These are phyloP conservation scores for Solea senegalensis DNA, from an alignment of 2,113 vertebrate species.

Conservation along the genomic window DNA sequence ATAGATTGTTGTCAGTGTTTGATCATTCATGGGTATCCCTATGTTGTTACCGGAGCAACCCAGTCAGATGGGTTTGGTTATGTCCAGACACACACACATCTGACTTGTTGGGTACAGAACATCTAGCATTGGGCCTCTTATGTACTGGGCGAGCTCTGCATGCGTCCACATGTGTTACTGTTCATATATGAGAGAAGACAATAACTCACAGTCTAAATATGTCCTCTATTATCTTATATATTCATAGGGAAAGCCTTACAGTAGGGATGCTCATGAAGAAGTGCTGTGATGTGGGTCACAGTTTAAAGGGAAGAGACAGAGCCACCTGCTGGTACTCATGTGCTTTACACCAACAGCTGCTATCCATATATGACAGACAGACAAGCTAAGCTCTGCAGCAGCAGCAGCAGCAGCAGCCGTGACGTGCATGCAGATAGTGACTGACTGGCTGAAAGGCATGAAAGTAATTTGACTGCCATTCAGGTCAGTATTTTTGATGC, in stretches of 20 bases:
- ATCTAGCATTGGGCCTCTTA: too few relatives aligned
- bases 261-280: background rate
- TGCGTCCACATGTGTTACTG: too few relatives aligned
- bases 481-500: background rate
- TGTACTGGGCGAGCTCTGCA: too few relatives aligned
- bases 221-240: too few relatives aligned
- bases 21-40: too few relatives aligned
- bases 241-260: background rate
- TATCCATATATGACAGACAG: constrained; percentile 36
- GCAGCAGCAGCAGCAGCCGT: constrained; percentile 11
- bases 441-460: background rate
- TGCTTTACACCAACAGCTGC: constrained; percentile 61
- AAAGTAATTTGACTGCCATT: background rate
- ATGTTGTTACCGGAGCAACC: too few relatives aligned
- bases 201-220: too few relatives aligned
- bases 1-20: too few relatives aligned
- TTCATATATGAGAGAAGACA: too few relatives aligned
- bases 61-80: too few relatives aligned
- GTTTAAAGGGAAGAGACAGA: constrained; percentile 4
- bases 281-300: constrained; percentile 10
- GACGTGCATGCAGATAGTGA: constrained; percentile 3
- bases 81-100: too few relatives aligned
- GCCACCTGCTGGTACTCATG: constrained; percentile 59
- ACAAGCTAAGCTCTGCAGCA: constrained; percentile 42
- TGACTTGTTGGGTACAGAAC: too few relatives aligned